These are phyloP conservation scores for Bombus polaris DNA, from an alignment of 1,140 invertebrate species.

Conservation along the genomic window DNA sequence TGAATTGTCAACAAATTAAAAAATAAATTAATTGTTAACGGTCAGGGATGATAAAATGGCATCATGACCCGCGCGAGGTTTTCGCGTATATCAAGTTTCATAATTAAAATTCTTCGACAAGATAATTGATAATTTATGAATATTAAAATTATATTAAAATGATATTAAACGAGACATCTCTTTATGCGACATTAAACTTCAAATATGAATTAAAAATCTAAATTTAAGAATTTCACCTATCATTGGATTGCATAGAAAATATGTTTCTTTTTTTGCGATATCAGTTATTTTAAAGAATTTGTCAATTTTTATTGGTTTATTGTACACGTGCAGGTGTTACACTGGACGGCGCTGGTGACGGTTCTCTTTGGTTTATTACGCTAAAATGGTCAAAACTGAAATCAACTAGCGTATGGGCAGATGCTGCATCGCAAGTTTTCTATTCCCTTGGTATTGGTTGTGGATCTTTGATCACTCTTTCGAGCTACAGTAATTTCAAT, in stretches of 20 bases:
- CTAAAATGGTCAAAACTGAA: slow-evolving; percentile 88
- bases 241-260: not conserved
- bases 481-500: slow-evolving; percentile 89
- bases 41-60: not conserved
- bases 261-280: not conserved
- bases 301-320: not conserved
- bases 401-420: slow-evolving; percentile 85
- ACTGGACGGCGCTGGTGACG: slow-evolving; percentile 87
- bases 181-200: not conserved
- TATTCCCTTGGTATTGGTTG: slow-evolving; percentile 88
- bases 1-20: not conserved
- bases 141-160: not conserved
- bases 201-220: not conserved
- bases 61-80: not conserved
- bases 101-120: not conserved
- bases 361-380: slow-evolving; percentile 89
- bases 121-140: slow-evolving; percentile 8
- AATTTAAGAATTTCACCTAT: not conserved
- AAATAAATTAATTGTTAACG: not conserved
- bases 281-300: not conserved
- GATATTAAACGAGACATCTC: too few relatives aligned
- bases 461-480: slow-evolving; percentile 89
- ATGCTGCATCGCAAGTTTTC: slow-evolving; percentile 88
- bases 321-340: slow-evolving; percentile 83
- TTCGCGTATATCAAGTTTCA: not conserved